Conservation (phyloP, 2,888 invertebrate species). For the Drosophila anomalata region DNA sequence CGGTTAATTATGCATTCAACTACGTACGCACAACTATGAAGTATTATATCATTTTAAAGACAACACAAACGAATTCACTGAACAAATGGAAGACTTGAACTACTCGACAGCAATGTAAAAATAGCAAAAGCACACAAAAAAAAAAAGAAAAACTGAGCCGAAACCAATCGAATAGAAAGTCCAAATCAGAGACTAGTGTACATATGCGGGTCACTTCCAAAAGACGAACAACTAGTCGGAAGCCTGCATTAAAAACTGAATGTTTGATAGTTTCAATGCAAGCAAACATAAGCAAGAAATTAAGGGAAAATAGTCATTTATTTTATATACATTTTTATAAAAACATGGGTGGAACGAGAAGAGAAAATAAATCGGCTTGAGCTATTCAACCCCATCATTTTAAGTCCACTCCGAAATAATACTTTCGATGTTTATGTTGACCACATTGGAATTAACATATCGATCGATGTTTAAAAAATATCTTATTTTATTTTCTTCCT, state of each 20-base stretch:
- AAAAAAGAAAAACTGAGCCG: conserved; percentile 17
- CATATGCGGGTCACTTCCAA: conserved; percentile 27
- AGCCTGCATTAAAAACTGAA: conserved; percentile 26
- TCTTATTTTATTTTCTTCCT: conserved; percentile 43
- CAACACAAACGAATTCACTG: conserved; percentile 51
- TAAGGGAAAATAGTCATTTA: conserved; percentile 58
- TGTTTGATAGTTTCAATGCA: conserved; percentile 50
- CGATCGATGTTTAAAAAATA: conserved; percentile 29
- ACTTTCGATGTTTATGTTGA: conserved; percentile 15
- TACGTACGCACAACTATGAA: conserved; percentile 72
- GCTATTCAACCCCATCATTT: conserved; percentile 15
- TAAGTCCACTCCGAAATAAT: conserved; percentile 3
- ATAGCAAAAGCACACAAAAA: conserved; percentile 47
- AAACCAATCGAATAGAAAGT: conserved; percentile 31
- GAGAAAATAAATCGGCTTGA: conserved; percentile 22
- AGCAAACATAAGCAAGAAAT: conserved; percentile 26
- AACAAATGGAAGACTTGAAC: conserved; percentile 72
- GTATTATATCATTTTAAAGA: conserved; percentile 66
- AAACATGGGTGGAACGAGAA: conserved; percentile 19
- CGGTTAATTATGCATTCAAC: conserved; percentile 61
- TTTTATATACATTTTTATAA: conserved; percentile 76
- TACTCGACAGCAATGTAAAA: conserved; percentile 63
- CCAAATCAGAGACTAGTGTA: conserved; percentile 54
- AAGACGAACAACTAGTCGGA: conserved; percentile 29
- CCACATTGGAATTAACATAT: conserved; percentile 39